These are phyloP conservation scores for Macrocentrus cingulum DNA, from an alignment of 1,140 invertebrate genomes.

Conservation along the genomic window DNA sequence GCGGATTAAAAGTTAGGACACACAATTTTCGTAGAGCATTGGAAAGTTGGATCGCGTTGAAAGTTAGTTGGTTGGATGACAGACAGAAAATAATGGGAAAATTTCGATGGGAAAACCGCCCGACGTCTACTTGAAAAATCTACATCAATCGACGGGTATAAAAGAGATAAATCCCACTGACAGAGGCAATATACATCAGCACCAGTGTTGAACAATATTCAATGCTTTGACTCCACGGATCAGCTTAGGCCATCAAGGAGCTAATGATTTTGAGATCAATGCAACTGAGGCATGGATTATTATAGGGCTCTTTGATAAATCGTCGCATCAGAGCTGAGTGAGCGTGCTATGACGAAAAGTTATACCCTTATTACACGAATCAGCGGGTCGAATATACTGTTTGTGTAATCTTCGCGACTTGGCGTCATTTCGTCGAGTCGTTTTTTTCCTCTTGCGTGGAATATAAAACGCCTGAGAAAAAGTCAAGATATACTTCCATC, in stretches of 20 bases:
- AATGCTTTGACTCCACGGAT: no score
- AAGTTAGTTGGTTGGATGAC: slow-evolving; percentile 12
- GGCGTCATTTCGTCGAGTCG: neutral
- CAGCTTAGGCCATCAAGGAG: no score
- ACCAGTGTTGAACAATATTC: no score
- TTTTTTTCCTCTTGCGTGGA: neutral
- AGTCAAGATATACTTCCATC: no score
- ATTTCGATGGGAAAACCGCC: neutral
- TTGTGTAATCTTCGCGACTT: slow-evolving; percentile 1
- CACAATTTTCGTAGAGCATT: slow-evolving; percentile 25
- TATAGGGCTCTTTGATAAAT: slow-evolving; percentile 2
- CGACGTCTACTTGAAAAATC: no score
- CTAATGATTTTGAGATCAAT: no score
- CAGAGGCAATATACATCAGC: no score
- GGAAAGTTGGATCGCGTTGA: slow-evolving; percentile 10
- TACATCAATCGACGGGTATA: no score
- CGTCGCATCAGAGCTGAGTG: neutral
- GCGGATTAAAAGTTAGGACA: slow-evolving; percentile 24
- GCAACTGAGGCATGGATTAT: no score
- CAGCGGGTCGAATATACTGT: slow-evolving; percentile 1
- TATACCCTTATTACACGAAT: slow-evolving; percentile 4
- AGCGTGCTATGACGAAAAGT: neutral
- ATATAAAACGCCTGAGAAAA: slow-evolving; percentile 9
- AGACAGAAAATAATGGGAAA: slow-evolving; percentile 22
- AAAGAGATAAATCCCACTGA: no score